Evolutionary conservation across 2,113 vertebrate genomes (phyloP), one percentile per base, ranked within the genome.

Genomic region (Serinus canaria): DNA sequence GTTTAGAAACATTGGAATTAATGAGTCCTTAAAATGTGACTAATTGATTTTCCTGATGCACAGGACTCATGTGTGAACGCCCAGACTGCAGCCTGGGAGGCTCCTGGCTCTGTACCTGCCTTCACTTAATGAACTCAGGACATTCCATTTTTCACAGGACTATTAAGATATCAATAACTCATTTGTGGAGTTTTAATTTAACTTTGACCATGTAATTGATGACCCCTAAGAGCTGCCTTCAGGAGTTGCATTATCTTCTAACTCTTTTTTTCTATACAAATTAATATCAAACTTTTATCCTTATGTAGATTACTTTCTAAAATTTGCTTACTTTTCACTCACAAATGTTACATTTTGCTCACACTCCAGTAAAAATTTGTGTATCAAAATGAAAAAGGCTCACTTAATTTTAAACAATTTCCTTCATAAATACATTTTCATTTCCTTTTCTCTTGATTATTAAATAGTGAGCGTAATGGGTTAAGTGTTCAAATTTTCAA

Each of bases 131-230:
- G 83, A 88, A 50, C 70, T 60, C 5, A 13, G 93, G 75, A 37
- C 1, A 0, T 69, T 43, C 23, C 9, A 20, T 88, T 94, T 88
- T 55, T 59, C 84, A 90, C 33, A 83, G 19, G 55, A 72, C 43
- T 91, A 43, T 77, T 66, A 80, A 85, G 50, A 64, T 87, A 90
- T 86, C 59, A 67, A 35, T 90, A 90, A 90, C 59, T 94, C 52
- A 44, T 67, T 85, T 80, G 1, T 12, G 50, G 28, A 15, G 15
- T 56, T 87, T 47, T 59, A 93, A 81, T 83, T 80, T 30, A 66
- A 59, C 27, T 90, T 74, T 82, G 67, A 8, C 46, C 17, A 0
- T 39, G 46, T 72, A 66, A 76, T 46, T 77, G 79, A 74, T 90
- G 84, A 83, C 25, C 27, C 13, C 52, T 7, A 69, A 79, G 62